Evolutionary conservation across 2,113 vertebrate species (phyloP), one percentile per base, ranked within the genome.

Genomic region (Odobenus rosmarus): DNA sequence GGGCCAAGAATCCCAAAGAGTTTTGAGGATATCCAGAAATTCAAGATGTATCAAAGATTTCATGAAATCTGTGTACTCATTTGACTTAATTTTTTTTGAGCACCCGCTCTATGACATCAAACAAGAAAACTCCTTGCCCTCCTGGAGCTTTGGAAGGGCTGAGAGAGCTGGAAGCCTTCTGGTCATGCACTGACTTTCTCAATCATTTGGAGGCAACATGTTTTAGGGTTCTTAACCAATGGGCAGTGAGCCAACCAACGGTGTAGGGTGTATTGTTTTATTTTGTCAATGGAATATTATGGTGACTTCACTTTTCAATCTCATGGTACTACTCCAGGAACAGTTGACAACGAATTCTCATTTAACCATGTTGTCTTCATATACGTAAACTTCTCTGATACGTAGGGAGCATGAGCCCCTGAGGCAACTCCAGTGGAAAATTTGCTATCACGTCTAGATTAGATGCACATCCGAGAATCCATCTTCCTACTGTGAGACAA

Each of bases 401-500:
- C 6, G 33, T 64, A 28, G 42, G 81, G 28, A 69, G 3, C 42
- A 19, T n/a, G 24, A 71, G 72, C 9, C 76, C 72, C 36, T 36
- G 9, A 93, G 42, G 39, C 53, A 77, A 14, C 4, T 81, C 51
- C 33, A 57, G 7, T 21, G 57, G 72, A 57, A 93, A 96, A 90
- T 89, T 23, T 76, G 51, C 55, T 81, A 3, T 86, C 62, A 67
- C 59, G 90, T 92, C 36, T 26, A 89, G 62, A 88, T 86, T 76
- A 80, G 33, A 72, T 49, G 72, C 59, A 96, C 76, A 84, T 77
- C 46, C 76, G 57, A 88, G 74, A 88, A 95, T 95, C 57, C 23
- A 46, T 96, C 92, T 98, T 96, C 92, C 76, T 31, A 5, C 16
- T 16, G 46, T 23, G 90, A 93, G 81, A 94, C 64, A 85, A 55